phyloP scores from a whole-genome alignment of 2,888 invertebrate species.

The Caenorhabditis japonica region DNA sequence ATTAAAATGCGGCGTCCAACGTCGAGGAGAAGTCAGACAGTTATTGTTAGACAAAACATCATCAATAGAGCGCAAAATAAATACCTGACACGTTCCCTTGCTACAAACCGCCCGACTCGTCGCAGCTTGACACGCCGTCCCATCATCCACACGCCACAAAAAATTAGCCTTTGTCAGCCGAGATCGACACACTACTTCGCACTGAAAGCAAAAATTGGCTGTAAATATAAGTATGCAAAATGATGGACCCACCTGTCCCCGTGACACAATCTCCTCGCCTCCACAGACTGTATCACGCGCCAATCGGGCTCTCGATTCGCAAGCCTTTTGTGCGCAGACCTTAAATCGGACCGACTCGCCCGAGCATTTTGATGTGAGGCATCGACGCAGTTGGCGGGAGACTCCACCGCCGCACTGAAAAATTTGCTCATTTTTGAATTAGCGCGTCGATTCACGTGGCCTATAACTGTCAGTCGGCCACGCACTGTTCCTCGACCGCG shows the following conservation, averaged over 20 bases:
- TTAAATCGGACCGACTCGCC: slow-evolving; percentile 61
- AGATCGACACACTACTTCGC: slow-evolving; percentile 65
- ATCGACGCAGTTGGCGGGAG: slow-evolving; percentile 70
- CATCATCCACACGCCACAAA: slow-evolving; percentile 63
- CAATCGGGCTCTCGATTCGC: slow-evolving; percentile 53
- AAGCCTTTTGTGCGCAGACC: slow-evolving; percentile 64
- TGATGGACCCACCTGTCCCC: slow-evolving; percentile 47
- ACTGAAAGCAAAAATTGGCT: slow-evolving; percentile 43
- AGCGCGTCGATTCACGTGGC: too few species aligned
- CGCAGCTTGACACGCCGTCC: slow-evolving; percentile 60
- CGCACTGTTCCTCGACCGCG: too few species aligned
- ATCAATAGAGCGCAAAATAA: too few species aligned
- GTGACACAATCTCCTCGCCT: slow-evolving; percentile 60
- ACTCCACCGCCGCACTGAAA: slow-evolving; percentile 69
- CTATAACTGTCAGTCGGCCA: too few species aligned
- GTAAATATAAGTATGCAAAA: slow-evolving; percentile 5
- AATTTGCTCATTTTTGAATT: not conserved
- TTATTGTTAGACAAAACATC: too few species aligned
- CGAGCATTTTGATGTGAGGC: slow-evolving; percentile 68
- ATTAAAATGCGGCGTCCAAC: too few species aligned
- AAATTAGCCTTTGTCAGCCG: slow-evolving; percentile 53
- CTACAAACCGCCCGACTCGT: slow-evolving; percentile 65
- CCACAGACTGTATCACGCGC: slow-evolving; percentile 61
- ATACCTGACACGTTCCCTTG: slow-evolving; percentile 57
- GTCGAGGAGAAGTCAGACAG: too few species aligned